Evolutionary conservation across 2,797 vertebrate genomes (phyloP).

Genomic region (Syndactyla subalaris): DNA sequence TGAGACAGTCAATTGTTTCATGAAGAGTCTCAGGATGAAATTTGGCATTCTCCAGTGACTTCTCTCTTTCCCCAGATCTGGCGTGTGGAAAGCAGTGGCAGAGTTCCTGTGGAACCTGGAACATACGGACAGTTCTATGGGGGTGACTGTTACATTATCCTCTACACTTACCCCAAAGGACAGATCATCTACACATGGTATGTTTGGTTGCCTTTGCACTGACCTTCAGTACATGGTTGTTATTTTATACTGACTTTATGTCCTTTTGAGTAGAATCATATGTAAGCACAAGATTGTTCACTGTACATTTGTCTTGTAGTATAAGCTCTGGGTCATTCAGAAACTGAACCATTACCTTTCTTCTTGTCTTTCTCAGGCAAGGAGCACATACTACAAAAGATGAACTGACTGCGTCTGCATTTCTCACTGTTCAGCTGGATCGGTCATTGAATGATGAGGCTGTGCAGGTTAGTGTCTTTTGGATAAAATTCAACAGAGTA

Average conservation of each 20-base stretch:
- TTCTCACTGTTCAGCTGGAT: slow-evolving; percentile 91
- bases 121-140: slow-evolving; percentile 88
- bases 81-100: slow-evolving; percentile 87
- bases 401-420: slow-evolving; percentile 88
- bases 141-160: slow-evolving; percentile 92
- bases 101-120: slow-evolving; percentile 76
- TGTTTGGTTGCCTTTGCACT: not conserved
- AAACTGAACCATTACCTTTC: not conserved
- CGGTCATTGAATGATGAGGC: slow-evolving; percentile 82
- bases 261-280: not conserved
- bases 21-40: not conserved
- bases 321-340: not conserved
- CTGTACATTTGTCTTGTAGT: not conserved
- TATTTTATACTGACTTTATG: not conserved
- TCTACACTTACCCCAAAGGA: slow-evolving; percentile 85
- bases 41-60: not conserved
- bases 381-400: slow-evolving; percentile 84
- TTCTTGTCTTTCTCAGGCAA: slow-evolving; percentile 80
- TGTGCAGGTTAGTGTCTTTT: slow-evolving; percentile 82
- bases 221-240: not conserved
- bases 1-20: not conserved
- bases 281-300: not conserved
- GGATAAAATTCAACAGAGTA: not conserved
- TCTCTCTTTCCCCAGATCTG: slow-evolving; percentile 81
- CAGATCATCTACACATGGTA: slow-evolving; percentile 84